Evolutionary conservation across 2,888 invertebrate species (phyloP).

Genomic region (Creontiades dilutus): DNA sequence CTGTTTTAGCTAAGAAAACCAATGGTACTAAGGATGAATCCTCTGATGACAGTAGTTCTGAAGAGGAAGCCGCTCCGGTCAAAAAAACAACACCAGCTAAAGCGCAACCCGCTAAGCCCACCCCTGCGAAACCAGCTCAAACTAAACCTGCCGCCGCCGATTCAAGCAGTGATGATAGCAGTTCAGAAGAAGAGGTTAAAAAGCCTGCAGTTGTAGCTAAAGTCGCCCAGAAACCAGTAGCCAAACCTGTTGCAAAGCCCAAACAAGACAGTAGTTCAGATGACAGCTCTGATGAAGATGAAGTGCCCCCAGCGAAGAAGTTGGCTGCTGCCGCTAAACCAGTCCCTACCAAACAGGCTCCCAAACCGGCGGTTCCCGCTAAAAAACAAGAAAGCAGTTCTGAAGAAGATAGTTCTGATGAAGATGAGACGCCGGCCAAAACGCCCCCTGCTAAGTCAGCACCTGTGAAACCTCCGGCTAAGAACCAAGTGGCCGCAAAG

Average conservation of each 20-base stretch:
- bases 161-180: constrained; percentile 47
- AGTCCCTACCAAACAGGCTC: constrained; percentile 38
- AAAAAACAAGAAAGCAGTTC: constrained; percentile 49
- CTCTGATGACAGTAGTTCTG: constrained; percentile 50
- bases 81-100: constrained; percentile 53
- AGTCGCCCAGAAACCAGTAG: constrained; percentile 36
- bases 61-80: constrained; percentile 55
- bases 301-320: constrained; percentile 73
- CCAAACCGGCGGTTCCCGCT: constrained; percentile 12
- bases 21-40: constrained; percentile 50
- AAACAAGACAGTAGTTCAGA: constrained; percentile 69
- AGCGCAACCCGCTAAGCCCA: constrained; percentile 39
- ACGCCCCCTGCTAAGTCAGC: constrained; percentile 12
- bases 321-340: constrained; percentile 38
- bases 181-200: constrained; percentile 56
- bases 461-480: constrained; percentile 71
- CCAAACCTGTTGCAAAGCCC: constrained; percentile 71
- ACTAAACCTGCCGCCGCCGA: constrained; percentile 48
- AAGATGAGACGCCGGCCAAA: constrained; percentile 60
- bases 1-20: background rate
- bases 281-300: constrained; percentile 73
- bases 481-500: constrained; percentile 46
- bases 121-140: constrained; percentile 46
- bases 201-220: constrained; percentile 40
- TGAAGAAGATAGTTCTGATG: constrained; percentile 68